Conservation (phyloP, 2,888 invertebrate genomes). For the Pterobdella sp. region DNA sequence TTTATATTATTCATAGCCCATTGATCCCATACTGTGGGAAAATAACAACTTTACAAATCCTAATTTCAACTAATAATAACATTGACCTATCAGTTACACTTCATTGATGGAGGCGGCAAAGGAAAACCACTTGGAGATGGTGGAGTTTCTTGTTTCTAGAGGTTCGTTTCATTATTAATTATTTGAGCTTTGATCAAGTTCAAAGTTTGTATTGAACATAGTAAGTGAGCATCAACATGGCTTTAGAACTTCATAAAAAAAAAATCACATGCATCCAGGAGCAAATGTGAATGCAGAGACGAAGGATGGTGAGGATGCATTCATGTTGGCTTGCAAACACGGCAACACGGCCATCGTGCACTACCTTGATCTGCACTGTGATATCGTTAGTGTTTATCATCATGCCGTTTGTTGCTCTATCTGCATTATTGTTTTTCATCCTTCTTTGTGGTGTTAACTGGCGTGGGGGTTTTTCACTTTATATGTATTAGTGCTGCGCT, state of each 20-base stretch:
- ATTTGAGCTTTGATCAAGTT: background rate
- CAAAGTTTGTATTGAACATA: background rate
- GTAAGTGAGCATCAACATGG: background rate
- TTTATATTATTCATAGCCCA: no score
- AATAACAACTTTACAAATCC: no score
- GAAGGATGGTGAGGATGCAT: constrained; percentile 17
- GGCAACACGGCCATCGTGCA: constrained; percentile 14
- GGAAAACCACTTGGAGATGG: constrained; percentile 91
- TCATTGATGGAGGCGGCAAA: constrained; percentile 98
- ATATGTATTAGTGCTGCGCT: no score
- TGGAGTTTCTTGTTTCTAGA: constrained; percentile 85
- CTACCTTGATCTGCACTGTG: constrained; percentile 8
- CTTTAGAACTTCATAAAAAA: no score
- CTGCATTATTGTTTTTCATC: background rate
- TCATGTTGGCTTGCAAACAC: constrained; percentile 24
- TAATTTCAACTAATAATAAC: background rate
- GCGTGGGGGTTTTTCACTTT: background rate
- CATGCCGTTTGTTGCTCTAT: background rate
- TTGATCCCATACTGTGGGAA: no score
- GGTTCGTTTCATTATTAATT: constrained; percentile 53
- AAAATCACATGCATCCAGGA: background rate
- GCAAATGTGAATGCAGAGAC: constrained; percentile 16
- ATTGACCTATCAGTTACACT: constrained; percentile 57
- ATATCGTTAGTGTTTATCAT: background rate
- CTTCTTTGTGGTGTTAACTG: background rate